These are phyloP conservation scores for Apostichopus leukothele DNA, from an alignment of 53 echinoderm and acorn worm genomes.

Conservation along the genomic window DNA sequence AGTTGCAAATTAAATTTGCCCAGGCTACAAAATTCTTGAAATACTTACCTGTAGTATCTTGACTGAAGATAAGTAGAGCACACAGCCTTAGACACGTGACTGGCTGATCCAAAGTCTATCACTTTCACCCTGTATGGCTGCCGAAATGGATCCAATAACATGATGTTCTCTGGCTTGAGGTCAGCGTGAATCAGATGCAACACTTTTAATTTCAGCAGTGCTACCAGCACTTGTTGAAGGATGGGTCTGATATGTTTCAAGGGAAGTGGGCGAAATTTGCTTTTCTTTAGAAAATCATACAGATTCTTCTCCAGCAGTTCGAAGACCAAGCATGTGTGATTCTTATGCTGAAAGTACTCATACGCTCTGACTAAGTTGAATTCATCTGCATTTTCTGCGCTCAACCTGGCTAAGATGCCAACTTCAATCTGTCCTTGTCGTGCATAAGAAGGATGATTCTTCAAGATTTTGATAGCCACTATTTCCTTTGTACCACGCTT, in stretches of 20 bases:
- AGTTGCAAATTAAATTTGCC: neutral
- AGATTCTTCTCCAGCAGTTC: constrained; percentile 96
- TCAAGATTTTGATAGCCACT: constrained; percentile 97
- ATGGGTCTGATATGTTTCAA: constrained; percentile 97
- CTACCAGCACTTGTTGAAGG: constrained; percentile 93
- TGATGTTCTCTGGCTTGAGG: constrained; percentile 98
- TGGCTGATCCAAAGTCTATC: constrained; percentile 98
- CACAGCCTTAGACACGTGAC: constrained; percentile 98
- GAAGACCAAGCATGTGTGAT: constrained; percentile 97
- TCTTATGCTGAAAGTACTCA: constrained; percentile 99
- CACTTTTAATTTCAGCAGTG: constrained; percentile 88
- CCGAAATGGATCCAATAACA: constrained; percentile 89
- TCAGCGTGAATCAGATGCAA: constrained; percentile 96
- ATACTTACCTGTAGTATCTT: constrained; percentile 91
- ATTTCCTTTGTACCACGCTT: constrained; percentile 99
- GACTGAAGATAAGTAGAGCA: constrained; percentile 98
- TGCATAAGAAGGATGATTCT: constrained; percentile 98
- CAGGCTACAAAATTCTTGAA: neutral
- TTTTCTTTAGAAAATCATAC: constrained; percentile 98
- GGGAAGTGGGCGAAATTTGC: constrained; percentile 95
- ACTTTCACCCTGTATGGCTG: constrained; percentile 98
- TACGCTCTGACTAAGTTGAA: constrained; percentile 97
- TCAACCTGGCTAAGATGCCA: constrained; percentile 83
- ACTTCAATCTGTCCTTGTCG: constrained; percentile 99
- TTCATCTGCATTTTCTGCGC: constrained; percentile 97